These are phyloP conservation scores for Sitobion miscanthi DNA, from an alignment of 1,140 invertebrate species.

Conservation along the genomic window DNA sequence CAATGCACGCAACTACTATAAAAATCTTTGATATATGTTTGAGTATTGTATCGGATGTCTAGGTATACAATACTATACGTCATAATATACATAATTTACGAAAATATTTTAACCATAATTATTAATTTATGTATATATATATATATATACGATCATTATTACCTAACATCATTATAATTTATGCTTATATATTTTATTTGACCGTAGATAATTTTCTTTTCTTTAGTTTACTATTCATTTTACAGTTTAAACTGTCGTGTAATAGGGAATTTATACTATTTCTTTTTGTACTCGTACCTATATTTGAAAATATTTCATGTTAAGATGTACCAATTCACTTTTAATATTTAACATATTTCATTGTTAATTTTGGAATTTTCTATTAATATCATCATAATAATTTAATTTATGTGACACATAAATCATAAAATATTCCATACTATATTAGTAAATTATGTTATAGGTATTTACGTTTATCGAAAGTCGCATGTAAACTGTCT, in stretches of 20 bases:
- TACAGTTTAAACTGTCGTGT: neutral
- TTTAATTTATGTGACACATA: neutral
- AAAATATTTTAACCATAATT: too few species aligned
- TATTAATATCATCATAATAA: neutral
- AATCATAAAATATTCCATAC: neutral
- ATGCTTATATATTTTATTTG: neutral
- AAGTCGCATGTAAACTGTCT: neutral
- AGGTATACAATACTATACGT: too few species aligned
- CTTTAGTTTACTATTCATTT: neutral
- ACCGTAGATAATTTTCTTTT: neutral
- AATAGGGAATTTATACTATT: neutral
- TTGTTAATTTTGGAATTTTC: neutral
- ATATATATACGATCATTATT: too few species aligned
- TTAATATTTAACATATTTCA: neutral
- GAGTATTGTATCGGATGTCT: too few species aligned
- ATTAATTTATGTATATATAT: too few species aligned
- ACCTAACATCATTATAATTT: too few species aligned
- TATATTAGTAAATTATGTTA: neutral
- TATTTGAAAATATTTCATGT: neutral
- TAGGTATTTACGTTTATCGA: neutral
- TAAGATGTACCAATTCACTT: neutral
- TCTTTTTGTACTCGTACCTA: neutral
- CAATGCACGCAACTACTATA: too few species aligned
- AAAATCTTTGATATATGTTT: too few species aligned
- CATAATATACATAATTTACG: too few species aligned